These are phyloP conservation scores for Noctua janthina DNA, from an alignment of 2,888 invertebrate species.

Conservation along the genomic window DNA sequence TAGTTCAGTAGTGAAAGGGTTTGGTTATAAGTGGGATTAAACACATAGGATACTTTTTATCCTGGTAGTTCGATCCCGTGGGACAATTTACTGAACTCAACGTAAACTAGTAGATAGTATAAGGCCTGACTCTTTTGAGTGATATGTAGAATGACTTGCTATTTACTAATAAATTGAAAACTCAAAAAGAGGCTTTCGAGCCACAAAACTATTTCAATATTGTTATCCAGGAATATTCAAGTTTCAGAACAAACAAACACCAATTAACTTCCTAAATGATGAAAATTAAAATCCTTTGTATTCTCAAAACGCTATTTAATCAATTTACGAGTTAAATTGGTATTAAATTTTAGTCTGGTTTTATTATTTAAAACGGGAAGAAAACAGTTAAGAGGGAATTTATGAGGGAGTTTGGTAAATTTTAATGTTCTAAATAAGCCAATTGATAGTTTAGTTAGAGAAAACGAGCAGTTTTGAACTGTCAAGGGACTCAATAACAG, in stretches of 20 bases:
- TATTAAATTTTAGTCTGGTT: slow-evolving; percentile 6
- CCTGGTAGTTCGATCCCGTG: neutral
- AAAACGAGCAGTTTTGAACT: neutral
- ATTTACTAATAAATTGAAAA: neutral
- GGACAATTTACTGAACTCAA: no score
- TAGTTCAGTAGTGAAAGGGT: neutral
- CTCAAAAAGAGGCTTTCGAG: no score
- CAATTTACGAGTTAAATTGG: neutral
- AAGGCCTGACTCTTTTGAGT: neutral
- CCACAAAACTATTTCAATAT: neutral
- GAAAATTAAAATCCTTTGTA: slow-evolving; percentile 22
- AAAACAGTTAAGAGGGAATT: neutral
- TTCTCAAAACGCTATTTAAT: slow-evolving; percentile 2
- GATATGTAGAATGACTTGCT: neutral
- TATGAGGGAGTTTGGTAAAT: neutral
- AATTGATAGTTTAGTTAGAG: neutral
- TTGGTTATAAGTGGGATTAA: neutral
- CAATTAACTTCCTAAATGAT: slow-evolving; percentile 30
- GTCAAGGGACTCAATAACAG: neutral
- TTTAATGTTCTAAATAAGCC: neutral
- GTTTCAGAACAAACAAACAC: neutral
- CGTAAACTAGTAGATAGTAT: no score
- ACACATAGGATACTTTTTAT: neutral
- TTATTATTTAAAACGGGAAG: no score
- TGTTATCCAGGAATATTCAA: neutral